These are phyloP conservation scores for Vireo altiloquus DNA, from an alignment of 2,113 vertebrate genomes.

Conservation along the genomic window DNA sequence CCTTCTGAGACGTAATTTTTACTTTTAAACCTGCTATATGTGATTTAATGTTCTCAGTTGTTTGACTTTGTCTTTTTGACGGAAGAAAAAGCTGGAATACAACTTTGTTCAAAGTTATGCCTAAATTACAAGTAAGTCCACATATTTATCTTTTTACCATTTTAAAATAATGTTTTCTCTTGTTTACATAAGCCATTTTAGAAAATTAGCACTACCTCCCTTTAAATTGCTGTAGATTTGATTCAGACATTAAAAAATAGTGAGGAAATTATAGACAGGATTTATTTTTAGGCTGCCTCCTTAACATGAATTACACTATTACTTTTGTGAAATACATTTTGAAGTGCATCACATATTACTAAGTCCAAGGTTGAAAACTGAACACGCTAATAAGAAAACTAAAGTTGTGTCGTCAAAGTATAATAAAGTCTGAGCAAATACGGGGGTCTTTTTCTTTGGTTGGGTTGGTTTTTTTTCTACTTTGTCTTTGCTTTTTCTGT, in stretches of 20 bases:
- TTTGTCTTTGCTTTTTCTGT: neutral
- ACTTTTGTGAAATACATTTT: neutral
- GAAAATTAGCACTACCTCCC: neutral
- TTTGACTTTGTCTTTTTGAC: neutral
- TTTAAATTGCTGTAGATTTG: neutral
- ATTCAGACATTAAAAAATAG: neutral
- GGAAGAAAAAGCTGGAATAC: neutral
- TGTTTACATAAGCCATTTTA: neutral
- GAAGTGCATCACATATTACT: neutral
- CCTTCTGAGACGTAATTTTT: neutral
- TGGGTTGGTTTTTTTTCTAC: rapidly evolving
- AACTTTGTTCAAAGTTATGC: neutral
- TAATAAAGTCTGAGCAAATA: neutral
- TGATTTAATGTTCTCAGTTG: neutral
- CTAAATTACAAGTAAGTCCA: neutral
- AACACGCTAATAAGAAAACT: neutral
- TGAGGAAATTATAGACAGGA: neutral
- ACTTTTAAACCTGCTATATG: neutral
- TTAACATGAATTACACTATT: neutral
- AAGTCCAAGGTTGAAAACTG: neutral
- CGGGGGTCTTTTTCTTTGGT: rapidly evolving
- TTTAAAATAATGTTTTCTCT: neutral
- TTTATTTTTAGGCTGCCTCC: neutral
- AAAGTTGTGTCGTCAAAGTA: neutral
- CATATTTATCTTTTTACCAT: neutral